Base-by-base conservation (phyloP, 2,888 invertebrate genomes). In the Drosophila monieri region DNA sequence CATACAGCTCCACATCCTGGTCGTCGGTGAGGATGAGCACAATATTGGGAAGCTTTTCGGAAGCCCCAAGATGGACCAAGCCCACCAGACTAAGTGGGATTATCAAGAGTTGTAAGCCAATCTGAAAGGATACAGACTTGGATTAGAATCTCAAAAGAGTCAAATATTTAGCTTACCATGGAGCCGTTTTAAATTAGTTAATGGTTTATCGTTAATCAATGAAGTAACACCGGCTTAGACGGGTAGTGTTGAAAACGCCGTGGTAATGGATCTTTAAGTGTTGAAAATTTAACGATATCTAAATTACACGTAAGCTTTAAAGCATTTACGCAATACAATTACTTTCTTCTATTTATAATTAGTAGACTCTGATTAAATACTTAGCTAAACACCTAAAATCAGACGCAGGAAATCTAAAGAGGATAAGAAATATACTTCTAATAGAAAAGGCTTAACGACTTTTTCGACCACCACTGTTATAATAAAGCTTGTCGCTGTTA, bases 1-100 rank as follows among this genome's bases (percentile, higher is more conserved):
- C 95, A 89, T 95, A 94, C 51, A 97, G 91, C n/a, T 93, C 92
- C 3, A 94, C 92, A 92, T 97, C 97, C 91, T 97, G 97, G 92
- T 97, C 97, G 90, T 98, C 97, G 0, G 96, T 96, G 54, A 97
- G 86, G 76, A 97, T 93, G 39, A 97, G 88, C 47, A 97, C 93
- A 88, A 97, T 94, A 92, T 97, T 97, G 27, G 95, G 95, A 35
- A 41, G 44, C n/a, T 30, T 49, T 0, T 25, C 10, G 2, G 30
- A 25, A n/a, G 6, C 6, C 21, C 30, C 43, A 6, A 5, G 25
- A 12, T 18, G 6, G 2, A 46, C 9, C 37, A 46, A 23, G 14
- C 21, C 39, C 14, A 21, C 12, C 14, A 46, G 25, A 14, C 32
- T 1, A 2, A 67, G n/a, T 8, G 25, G 14, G 1, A 46, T 2